Base-by-base conservation (phyloP, 2,113 vertebrate genomes). In the Gallinago undulata region DNA sequence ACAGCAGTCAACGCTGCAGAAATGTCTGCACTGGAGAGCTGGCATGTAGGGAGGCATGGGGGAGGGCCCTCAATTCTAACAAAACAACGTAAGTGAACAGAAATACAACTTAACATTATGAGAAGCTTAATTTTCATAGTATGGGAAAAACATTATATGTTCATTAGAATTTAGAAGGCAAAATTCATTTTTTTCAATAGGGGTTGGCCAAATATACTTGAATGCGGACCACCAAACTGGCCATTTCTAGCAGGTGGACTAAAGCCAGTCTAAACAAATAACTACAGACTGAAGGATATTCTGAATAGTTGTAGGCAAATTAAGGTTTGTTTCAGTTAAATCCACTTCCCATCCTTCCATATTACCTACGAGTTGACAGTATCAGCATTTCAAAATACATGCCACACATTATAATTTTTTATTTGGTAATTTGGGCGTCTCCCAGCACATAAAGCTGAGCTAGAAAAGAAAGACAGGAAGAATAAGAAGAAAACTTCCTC, bases 71-170 rank as follows among this genome's bases (percentile, higher is more conserved):
- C 33, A 90, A 31, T 94, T 75, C 76, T 94, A 90, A 12, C 33
- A 50, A 96, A 96, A 77, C 68, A 27, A 80, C 63, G 56, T 57
- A 95, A 66, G 47, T n/a, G 51, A 90, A 78, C 85, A 94, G 78
- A 75, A 93, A 55, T 75, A 51, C 43, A 69, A 87, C 62, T 79
- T 82, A 81, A 95, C 70, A 70, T 93, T 87, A 94, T 1, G 2
- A 95, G 57, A 97, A 95, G 51, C 55, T 92, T 70, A 86, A 67
- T 97, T 95, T 97, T 96, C 66, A 64, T 45, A 84, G 50, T 47
- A 57, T 27, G 64, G 89, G 43, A 63, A 87, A 95, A 87, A 73
- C 25, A 63, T 18, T 51, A 23, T 67, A 92, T 19, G 25, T 62
- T 84, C 48, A 81, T 84, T 80, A 63, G 25, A 86, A 74, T 66